Evolutionary conservation across 2,113 vertebrate genomes (phyloP), one percentile per base, ranked within the genome.

Genomic region (Platysteira castanea): DNA sequence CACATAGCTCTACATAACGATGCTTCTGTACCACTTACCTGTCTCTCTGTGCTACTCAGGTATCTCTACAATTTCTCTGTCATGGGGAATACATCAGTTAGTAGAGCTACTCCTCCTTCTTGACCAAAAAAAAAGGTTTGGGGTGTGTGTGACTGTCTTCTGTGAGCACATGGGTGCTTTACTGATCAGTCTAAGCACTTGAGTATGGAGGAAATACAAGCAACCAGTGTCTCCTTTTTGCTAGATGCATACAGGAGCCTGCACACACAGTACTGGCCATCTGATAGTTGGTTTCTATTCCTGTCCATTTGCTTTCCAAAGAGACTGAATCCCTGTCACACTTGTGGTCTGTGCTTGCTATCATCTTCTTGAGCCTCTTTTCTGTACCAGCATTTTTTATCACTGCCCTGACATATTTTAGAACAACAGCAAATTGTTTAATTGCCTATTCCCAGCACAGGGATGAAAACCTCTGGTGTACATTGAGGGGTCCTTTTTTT

Each of bases 401-500:
- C 21, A 30, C 33, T 67, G 30, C 26, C 57, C 37, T 91, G 93
- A 75, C 22, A 26, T 41, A 82, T 59, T 84, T 86, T 27, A 89
- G 39, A 70, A 78, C 22, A 65, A 50, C 7, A 16, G 13, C 30
- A 80, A 88, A 59, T n/a, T 63, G 14, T 86, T 93, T 70, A 73
- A 63, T 47, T 4, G 24, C 44, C 26, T 69, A 9, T 79, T 71
- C 49, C 61, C 4, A 6, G n/a, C 35, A 41, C 70, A 57, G 69
- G 39, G 81, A 54, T 0, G 0, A 84, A 84, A 84, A 78, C 3
- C 0, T 0, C n/a, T 39, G 56, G 18, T 67, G 70, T 60, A 59
- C 28, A 21, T 27, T 52, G 52, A 78, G 56, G 50, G 60, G 65
- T 79, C 54, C 19, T 41, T 80, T 84, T 82, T 59, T 35, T 2